Evolutionary conservation across 2,113 vertebrate genomes (phyloP).

Genomic region (Stegostoma tigrinum): DNA sequence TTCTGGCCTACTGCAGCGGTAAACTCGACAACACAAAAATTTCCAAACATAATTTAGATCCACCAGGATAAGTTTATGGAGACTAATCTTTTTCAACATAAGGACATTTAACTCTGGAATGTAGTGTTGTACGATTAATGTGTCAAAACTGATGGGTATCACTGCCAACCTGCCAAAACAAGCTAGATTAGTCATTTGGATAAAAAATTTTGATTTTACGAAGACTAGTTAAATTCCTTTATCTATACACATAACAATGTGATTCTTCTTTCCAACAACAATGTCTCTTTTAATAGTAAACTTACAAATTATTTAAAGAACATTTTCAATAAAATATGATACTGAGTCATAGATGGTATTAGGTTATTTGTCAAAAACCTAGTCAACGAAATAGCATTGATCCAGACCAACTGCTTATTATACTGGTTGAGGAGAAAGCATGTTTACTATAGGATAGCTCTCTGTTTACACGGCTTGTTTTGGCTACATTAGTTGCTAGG

Average conservation of each 20-base stretch:
- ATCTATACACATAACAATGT: background rate
- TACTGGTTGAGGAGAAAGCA: background rate
- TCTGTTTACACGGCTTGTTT: background rate
- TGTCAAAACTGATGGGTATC: conserved; percentile 26
- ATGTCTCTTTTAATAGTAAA: background rate
- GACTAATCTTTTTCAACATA: background rate
- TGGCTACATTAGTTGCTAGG: background rate
- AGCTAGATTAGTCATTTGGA: background rate
- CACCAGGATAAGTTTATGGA: background rate
- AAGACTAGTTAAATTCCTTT: background rate
- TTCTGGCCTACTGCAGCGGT: background rate
- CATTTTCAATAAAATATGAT: too few relatives aligned
- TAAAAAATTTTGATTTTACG: background rate
- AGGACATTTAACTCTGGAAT: background rate
- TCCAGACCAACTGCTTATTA: background rate
- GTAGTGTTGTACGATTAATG: background rate
- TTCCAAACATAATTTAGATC: background rate
- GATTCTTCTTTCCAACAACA: background rate
- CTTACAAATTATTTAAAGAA: too few relatives aligned
- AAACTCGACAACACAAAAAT: background rate
- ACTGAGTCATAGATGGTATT: too few relatives aligned
- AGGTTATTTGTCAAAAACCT: too few relatives aligned
- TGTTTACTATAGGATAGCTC: background rate
- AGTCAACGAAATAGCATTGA: background rate
- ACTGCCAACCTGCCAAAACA: conserved; percentile 17